phyloP scores from a whole-genome alignment of 2,888 invertebrate species.

The Pteria penguin region DNA sequence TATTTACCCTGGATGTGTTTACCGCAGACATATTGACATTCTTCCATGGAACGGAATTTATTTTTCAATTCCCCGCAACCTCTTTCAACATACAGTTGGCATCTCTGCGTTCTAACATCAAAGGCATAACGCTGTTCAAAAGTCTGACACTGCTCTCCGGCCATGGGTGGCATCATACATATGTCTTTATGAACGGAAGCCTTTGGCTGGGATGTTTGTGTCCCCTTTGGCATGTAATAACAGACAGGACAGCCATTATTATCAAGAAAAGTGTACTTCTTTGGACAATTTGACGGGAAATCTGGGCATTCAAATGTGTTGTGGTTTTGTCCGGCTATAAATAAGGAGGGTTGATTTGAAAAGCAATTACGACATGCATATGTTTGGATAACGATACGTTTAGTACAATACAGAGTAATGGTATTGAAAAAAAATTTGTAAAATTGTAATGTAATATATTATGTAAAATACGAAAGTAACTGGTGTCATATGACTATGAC shows the following conservation, averaged over 20 bases:
- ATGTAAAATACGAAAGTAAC: no score
- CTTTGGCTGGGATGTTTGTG: not conserved
- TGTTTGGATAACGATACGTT: no score
- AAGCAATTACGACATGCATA: no score
- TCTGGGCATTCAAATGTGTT: conserved; percentile 5
- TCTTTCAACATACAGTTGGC: not conserved
- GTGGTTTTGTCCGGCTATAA: no score
- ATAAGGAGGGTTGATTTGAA: no score
- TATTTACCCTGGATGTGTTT: not conserved
- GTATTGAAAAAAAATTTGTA: no score
- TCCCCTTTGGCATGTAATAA: not conserved
- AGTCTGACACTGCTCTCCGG: not conserved
- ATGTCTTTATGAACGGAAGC: not conserved
- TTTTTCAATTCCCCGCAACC: not conserved
- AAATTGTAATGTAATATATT: no score
- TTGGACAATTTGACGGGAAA: conserved; percentile 7
- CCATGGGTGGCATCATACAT: not conserved
- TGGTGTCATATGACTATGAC: no score
- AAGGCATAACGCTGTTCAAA: not conserved
- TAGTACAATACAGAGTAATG: no score
- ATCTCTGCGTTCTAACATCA: not conserved
- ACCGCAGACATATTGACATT: not conserved
- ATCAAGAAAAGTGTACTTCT: not conserved
- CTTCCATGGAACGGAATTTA: not conserved
- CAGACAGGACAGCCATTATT: conserved; percentile 11